phyloP scores from a whole-genome alignment of 2,113 vertebrate genomes.

The Zosterops japonicus region DNA sequence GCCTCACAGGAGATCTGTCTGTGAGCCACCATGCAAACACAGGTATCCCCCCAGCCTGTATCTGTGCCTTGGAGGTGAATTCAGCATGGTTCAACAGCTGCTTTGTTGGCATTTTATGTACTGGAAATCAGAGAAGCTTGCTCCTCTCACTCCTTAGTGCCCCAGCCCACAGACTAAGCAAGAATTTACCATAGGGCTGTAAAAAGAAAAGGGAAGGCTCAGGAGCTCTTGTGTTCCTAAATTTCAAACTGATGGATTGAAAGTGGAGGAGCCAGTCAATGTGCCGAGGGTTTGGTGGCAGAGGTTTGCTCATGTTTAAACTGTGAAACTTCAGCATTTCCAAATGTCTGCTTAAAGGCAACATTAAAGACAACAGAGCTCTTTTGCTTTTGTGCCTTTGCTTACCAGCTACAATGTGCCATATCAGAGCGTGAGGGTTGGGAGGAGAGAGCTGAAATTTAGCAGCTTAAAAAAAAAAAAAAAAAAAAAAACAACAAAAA shows the following conservation, averaged over 20 bases:
- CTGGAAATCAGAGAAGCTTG: not conserved
- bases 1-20: not conserved
- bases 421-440: constrained; percentile 27
- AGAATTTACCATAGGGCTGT: not conserved
- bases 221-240: not conserved
- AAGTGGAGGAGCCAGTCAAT: not conserved
- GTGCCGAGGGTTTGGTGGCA: not conserved
- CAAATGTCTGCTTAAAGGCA: constrained; percentile 17
- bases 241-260: not conserved
- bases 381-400: constrained; percentile 60
- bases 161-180: not conserved
- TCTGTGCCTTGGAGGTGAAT: not conserved
- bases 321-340: constrained; percentile 9
- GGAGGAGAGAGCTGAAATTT: constrained; percentile 68
- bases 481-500: constrained; percentile 2
- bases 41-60: not conserved
- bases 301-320: not conserved
- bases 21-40: not conserved
- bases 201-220: not conserved
- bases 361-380: constrained; percentile 24
- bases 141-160: not conserved
- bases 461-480: constrained; percentile 61
- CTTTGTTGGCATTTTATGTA: not conserved
- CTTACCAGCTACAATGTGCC: constrained; percentile 58
- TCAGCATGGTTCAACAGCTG: not conserved